Evolutionary conservation across 2,888 invertebrate genomes (phyloP).

Genomic region (Conus canariensis): DNA sequence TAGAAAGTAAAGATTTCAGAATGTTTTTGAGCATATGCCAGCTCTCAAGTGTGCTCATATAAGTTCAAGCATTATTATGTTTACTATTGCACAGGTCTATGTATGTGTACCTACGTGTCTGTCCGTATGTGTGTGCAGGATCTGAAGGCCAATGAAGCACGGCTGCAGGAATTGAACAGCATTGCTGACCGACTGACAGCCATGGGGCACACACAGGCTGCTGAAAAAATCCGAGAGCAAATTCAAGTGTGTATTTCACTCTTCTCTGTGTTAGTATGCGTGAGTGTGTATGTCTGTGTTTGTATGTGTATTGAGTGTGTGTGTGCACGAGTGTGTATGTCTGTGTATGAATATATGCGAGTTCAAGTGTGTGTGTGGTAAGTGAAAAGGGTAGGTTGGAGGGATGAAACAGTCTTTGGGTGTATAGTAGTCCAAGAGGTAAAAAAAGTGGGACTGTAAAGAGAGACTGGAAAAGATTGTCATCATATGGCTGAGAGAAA

Average conservation of each 20-base stretch:
- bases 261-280: background rate
- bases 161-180: constrained; percentile 99
- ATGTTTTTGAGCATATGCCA: too few species aligned
- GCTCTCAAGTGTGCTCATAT: too few species aligned
- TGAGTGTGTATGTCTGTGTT: background rate
- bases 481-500: too few species aligned
- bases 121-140: constrained; percentile 80
- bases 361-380: background rate
- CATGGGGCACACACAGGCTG: constrained; percentile 98
- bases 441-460: too few species aligned
- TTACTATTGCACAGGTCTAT: background rate
- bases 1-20: too few species aligned
- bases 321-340: background rate
- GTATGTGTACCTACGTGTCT: background rate
- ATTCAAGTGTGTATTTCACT: constrained; percentile 83
- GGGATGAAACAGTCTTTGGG: too few species aligned
- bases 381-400: too few species aligned
- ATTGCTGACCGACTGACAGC: constrained; percentile 96
- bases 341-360: background rate
- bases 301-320: background rate
- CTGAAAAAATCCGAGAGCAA: constrained; percentile 98
- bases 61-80: background rate
- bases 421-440: too few species aligned
- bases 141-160: constrained; percentile 97
- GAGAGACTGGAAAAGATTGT: too few species aligned